Evolutionary conservation across 2,888 invertebrate species (phyloP).

Genomic region (Leptinotarsa peninsularis): DNA sequence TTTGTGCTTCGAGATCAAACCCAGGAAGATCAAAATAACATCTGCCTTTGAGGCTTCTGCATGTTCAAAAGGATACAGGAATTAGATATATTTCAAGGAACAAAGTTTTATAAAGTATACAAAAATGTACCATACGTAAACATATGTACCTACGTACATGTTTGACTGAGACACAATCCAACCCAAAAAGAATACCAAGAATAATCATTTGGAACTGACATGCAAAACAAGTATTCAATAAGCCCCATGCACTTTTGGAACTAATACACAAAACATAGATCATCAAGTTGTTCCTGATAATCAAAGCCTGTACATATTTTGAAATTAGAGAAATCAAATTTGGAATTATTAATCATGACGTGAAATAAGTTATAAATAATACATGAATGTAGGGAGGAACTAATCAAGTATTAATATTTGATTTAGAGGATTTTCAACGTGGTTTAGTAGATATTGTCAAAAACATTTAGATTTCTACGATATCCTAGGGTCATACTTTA

Average conservation of each 20-base stretch:
- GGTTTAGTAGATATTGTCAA: too few species aligned
- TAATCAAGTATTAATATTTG: too few species aligned
- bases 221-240: slow-evolving; percentile 59
- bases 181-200: slow-evolving; percentile 64
- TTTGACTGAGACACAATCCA: slow-evolving; percentile 54
- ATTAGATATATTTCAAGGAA: slow-evolving; percentile 44
- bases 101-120: slow-evolving; percentile 44
- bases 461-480: too few species aligned
- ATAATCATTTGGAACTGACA: slow-evolving; percentile 46
- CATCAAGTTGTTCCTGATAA: slow-evolving; percentile 39
- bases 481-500: too few species aligned
- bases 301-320: slow-evolving; percentile 35
- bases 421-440: too few species aligned
- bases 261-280: slow-evolving; percentile 58
- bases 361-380: too few species aligned
- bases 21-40: slow-evolving; percentile 64
- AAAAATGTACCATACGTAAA: slow-evolving; percentile 37
- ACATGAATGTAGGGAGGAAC: too few species aligned
- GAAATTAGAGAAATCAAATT: background rate
- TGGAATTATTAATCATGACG: too few species aligned
- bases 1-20: slow-evolving; percentile 66
- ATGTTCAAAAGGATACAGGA: slow-evolving; percentile 45
- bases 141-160: slow-evolving; percentile 30
- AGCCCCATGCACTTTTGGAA: slow-evolving; percentile 62
- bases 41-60: slow-evolving; percentile 54